Percentiles rank a stretch among this genome's conserved stretches.
These are phyloP conservation scores for Drosophila anceps DNA, from an alignment of 2,888 invertebrate species.

Conservation along the genomic window DNA sequence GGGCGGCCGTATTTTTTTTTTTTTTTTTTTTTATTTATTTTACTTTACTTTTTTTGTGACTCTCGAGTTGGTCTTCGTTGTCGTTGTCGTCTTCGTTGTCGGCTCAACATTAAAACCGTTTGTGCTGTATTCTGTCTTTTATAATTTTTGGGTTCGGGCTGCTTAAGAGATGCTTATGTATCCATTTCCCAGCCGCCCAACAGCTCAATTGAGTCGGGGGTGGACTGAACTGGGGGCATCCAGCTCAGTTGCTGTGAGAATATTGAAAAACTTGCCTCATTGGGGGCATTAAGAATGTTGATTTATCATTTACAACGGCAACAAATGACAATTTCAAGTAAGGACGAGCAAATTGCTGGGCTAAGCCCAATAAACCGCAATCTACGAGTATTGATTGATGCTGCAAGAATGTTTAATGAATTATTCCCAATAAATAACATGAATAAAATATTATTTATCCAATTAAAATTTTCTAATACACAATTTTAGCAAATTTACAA, in stretches of 20 bases:
- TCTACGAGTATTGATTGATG: constrained; percentile 29
- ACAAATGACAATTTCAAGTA: constrained; percentile 25
- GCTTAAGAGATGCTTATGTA: constrained; percentile 58
- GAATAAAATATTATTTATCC: constrained; percentile 5
- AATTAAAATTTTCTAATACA: background rate
- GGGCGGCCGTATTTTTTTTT: constrained; percentile 16
- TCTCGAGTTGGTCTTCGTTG: constrained; percentile 23
- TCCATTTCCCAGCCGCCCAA: constrained; percentile 39
- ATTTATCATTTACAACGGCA: constrained; percentile 35
- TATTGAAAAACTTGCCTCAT: constrained; percentile 24
- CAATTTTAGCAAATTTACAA: background rate
- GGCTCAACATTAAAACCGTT: constrained; percentile 64
- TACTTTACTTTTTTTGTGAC: constrained; percentile 24
- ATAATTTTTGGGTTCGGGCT: constrained; percentile 58
- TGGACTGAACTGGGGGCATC: background rate
- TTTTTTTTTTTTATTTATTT: constrained; percentile 6
- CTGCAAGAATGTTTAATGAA: background rate
- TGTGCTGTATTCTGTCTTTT: constrained; percentile 58
- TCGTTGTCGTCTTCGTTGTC: constrained; percentile 48
- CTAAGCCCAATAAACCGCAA: constrained; percentile 25
- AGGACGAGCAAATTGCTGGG: constrained; percentile 28
- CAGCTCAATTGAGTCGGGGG: constrained; percentile 33
- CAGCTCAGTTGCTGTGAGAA: background rate
- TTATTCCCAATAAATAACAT: background rate
- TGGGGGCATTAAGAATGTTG: constrained; percentile 28